These are phyloP conservation scores for Selene dorsalis DNA, from an alignment of 2,797 vertebrate genomes.

Conservation along the genomic window DNA sequence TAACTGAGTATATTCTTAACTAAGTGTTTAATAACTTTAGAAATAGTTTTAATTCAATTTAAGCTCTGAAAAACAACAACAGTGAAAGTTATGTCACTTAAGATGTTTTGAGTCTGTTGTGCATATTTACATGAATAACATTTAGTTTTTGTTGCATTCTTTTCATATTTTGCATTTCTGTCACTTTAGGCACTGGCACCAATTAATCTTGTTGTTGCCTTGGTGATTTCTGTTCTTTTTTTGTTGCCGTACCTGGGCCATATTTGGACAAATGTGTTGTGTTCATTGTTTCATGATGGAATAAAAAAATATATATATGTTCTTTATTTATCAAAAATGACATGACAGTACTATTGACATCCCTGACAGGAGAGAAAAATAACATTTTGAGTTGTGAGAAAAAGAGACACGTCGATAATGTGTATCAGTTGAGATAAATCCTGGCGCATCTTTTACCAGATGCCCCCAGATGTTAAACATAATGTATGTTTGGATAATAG, in stretches of 20 bases:
- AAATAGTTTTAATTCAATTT: no score
- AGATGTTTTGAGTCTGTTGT: neutral
- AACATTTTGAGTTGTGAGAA: neutral
- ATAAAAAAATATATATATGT: no score
- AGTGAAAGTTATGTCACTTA: neutral
- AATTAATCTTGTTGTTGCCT: neutral
- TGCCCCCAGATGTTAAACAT: constrained; percentile 10
- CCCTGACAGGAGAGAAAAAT: neutral
- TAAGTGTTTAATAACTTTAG: no score
- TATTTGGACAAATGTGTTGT: neutral
- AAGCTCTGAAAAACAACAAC: neutral
- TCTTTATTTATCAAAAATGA: neutral
- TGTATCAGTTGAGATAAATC: constrained; percentile 50
- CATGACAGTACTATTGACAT: neutral
- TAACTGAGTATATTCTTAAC: no score
- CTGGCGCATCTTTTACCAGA: constrained; percentile 50
- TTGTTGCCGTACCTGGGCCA: neutral
- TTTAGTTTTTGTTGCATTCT: no score
- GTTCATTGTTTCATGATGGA: neutral
- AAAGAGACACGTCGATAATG: constrained; percentile 30
- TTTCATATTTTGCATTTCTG: no score
- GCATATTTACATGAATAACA: no score
- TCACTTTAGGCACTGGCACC: no score
- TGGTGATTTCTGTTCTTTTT: neutral
- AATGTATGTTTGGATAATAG: constrained; percentile 39